Evolutionary conservation across 2,888 invertebrate species (phyloP).

Genomic region (Drosophila neonasuta): DNA sequence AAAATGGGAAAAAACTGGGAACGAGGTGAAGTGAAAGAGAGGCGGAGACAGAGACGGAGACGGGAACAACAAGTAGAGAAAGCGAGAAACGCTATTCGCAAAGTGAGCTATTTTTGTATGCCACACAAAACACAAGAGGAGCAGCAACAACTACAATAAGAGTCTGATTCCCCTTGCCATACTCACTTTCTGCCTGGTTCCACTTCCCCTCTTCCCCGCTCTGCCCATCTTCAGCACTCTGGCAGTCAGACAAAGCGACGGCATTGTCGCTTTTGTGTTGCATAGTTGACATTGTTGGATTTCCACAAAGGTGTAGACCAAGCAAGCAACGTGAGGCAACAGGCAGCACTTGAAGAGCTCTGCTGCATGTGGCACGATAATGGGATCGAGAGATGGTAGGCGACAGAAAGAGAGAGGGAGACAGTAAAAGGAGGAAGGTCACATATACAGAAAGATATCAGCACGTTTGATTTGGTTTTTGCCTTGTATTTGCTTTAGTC

Average conservation of each 20-base stretch:
- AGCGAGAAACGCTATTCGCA: conserved; percentile 13
- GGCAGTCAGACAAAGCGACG: conserved; percentile 71
- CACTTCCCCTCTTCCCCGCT: conserved; percentile 7
- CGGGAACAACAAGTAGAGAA: conserved; percentile 4
- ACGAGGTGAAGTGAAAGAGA: conserved; percentile 2
- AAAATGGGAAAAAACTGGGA: neutral
- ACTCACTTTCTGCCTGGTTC: neutral
- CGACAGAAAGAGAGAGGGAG: no score
- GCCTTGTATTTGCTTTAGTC: conserved; percentile 64
- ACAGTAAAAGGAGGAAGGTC: conserved; percentile 28
- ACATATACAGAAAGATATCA: conserved; percentile 43
- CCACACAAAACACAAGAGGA: conserved; percentile 20
- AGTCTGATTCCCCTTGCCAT: neutral
- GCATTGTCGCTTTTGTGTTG: conserved; percentile 75
- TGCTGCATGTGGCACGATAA: neutral
- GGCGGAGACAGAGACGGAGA: neutral
- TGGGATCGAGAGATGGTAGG: neutral
- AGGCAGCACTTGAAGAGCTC: conserved; percentile 39
- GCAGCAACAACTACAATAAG: conserved; percentile 14
- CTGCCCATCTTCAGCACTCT: conserved; percentile 23
- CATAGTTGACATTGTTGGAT: conserved; percentile 76
- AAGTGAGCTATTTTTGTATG: conserved; percentile 27
- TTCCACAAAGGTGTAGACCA: conserved; percentile 69
- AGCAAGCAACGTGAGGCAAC: conserved; percentile 41
- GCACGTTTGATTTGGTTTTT: conserved; percentile 73